phyloP scores from a whole-genome alignment of 2,888 invertebrate species.

The Cosmia pyralina region DNA sequence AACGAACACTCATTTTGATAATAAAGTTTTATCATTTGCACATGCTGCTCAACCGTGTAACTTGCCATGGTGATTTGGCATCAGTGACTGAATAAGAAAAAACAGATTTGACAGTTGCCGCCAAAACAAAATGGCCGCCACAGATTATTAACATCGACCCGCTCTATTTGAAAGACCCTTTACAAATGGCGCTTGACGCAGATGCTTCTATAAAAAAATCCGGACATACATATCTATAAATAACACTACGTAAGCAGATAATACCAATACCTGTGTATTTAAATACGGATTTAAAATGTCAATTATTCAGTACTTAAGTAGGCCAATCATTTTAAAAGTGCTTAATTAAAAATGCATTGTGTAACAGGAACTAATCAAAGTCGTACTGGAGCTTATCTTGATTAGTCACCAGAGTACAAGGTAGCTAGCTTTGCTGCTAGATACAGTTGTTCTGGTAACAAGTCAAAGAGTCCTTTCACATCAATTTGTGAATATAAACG shows the following conservation, averaged over 20 bases:
- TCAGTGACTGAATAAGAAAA: too few relatives aligned
- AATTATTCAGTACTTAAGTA: not conserved
- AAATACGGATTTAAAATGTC: not conserved
- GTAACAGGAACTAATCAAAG: conserved; percentile 51
- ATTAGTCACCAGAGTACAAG: conserved; percentile 20
- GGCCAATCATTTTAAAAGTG: conserved; percentile 14
- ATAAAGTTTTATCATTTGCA: too few relatives aligned
- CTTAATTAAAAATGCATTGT: conserved; percentile 21
- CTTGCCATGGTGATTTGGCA: too few relatives aligned
- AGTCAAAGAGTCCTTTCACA: conserved; percentile 30
- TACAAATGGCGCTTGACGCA: not conserved
- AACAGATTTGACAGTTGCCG: too few relatives aligned
- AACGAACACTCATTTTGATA: too few relatives aligned
- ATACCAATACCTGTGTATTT: conserved; percentile 1
- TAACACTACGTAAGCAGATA: not conserved
- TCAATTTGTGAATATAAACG: conserved; percentile 11
- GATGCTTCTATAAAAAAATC: not conserved
- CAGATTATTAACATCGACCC: too few relatives aligned
- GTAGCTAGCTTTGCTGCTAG: not conserved
- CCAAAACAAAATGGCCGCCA: too few relatives aligned
- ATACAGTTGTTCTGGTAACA: not conserved
- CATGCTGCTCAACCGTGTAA: too few relatives aligned
- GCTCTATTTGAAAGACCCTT: too few relatives aligned
- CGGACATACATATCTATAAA: too few relatives aligned
- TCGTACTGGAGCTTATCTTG: conserved; percentile 45